Percentiles rank a stretch among this genome's conserved stretches.
Evolutionary conservation across 2,113 vertebrate species (phyloP).

Genomic region (Himantopus leucocephalus): DNA sequence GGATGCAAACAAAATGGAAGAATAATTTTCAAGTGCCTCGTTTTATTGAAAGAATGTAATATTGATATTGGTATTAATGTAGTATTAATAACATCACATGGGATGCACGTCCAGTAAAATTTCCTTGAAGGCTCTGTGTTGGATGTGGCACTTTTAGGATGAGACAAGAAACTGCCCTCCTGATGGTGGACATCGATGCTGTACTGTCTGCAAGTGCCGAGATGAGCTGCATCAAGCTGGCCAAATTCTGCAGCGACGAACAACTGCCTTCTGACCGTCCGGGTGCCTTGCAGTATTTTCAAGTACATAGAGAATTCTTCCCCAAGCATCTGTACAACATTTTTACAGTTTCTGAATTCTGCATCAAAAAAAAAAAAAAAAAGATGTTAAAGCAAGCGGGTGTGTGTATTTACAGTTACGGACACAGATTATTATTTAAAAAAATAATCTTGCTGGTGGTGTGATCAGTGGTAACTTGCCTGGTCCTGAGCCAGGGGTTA

Average conservation of each 20-base stretch:
- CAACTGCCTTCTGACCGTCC: not conserved
- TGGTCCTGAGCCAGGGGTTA: not conserved
- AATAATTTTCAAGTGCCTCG: not conserved
- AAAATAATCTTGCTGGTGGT: not conserved
- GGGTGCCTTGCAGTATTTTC: not conserved
- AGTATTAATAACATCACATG: not conserved
- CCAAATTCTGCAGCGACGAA: not conserved
- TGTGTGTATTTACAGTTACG: not conserved
- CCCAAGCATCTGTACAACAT: not conserved
- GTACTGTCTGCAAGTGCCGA: not conserved
- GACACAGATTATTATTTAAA: not conserved
- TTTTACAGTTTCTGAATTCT: not conserved
- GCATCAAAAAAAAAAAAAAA: not conserved
- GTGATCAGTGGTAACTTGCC: accelerated
- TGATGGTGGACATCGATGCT: not conserved
- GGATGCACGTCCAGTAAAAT: not conserved
- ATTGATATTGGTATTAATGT: not conserved
- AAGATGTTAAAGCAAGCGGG: not conserved
- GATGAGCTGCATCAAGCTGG: not conserved
- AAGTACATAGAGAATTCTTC: not conserved
- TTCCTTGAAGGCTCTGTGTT: not conserved
- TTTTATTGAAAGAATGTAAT: not conserved
- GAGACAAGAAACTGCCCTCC: not conserved
- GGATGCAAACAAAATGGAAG: not conserved
- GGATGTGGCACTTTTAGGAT: not conserved